Evolutionary conservation across 2,797 vertebrate genomes (phyloP).

Genomic region (Coregonus ussuriensis): DNA sequence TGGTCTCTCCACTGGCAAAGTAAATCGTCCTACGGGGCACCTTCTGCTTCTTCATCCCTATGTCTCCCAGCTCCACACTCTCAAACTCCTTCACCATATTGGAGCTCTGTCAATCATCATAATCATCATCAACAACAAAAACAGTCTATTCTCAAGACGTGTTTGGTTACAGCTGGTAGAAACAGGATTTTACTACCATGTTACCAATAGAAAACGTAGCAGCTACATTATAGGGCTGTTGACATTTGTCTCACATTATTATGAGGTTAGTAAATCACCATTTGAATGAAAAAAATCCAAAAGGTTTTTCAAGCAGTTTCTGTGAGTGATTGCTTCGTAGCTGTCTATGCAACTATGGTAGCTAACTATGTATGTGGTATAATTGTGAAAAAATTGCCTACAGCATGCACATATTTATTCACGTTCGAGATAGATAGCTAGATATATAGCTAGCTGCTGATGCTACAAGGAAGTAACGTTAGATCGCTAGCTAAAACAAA

Average conservation of each 20-base stretch:
- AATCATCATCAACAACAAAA: neutral
- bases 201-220: neutral
- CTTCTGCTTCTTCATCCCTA: slow-evolving; percentile 77
- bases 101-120: slow-evolving; percentile 51
- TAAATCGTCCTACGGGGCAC: slow-evolving; percentile 91
- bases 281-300: slow-evolving; percentile 4
- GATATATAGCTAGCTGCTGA: neutral
- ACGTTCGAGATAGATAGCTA: neutral
- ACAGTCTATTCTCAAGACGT: neutral
- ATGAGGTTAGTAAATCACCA: neutral
- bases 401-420: neutral
- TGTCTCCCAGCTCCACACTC: slow-evolving; percentile 87
- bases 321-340: neutral
- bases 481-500: neutral
- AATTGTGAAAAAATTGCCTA: neutral
- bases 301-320: neutral
- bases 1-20: slow-evolving; percentile 96
- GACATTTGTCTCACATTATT: neutral
- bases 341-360: neutral
- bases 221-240: neutral
- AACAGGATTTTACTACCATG: neutral
- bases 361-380: neutral
- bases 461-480: neutral
- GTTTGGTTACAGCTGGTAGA: neutral
- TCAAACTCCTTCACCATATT: slow-evolving; percentile 81